Percentiles rank a stretch among this genome's conserved stretches.
Evolutionary conservation across 2,113 vertebrate species (phyloP).

Genomic region (Neofelis nebulosa): DNA sequence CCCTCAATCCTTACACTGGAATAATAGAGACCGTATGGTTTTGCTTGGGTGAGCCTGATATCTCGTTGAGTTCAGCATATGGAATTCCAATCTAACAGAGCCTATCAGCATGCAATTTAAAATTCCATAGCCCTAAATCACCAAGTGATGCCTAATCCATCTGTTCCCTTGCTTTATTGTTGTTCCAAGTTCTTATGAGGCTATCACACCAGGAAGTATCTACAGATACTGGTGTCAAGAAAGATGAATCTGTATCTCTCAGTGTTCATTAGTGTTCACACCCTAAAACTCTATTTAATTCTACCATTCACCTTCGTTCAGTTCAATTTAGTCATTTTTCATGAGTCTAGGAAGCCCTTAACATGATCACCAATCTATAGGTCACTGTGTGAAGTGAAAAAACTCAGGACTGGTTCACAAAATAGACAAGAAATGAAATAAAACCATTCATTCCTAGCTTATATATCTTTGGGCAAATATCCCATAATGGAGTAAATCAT

Average conservation of each 20-base stretch:
- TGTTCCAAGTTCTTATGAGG: not conserved
- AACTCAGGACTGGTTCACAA: not conserved
- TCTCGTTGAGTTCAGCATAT: not conserved
- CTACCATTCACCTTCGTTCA: not conserved
- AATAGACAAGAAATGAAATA: constrained; percentile 24
- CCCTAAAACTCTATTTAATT: not conserved
- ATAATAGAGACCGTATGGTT: not conserved
- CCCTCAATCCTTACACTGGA: not conserved
- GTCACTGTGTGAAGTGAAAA: not conserved
- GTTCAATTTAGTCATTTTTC: constrained; percentile 10
- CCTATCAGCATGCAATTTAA: not conserved
- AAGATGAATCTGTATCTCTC: not conserved
- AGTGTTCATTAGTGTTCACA: not conserved
- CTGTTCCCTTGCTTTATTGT: not conserved
- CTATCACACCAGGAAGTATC: not conserved
- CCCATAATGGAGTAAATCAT: not conserved
- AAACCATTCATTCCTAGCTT: not conserved
- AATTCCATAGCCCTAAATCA: not conserved
- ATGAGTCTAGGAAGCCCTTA: not conserved
- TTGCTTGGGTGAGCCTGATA: not conserved
- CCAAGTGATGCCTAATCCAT: not conserved
- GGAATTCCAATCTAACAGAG: not conserved
- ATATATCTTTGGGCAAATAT: not conserved
- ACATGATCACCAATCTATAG: not conserved
- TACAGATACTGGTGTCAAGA: not conserved